Conservation (phyloP, 2,797 vertebrate genomes). For the Bovichtus diacanthus region DNA sequence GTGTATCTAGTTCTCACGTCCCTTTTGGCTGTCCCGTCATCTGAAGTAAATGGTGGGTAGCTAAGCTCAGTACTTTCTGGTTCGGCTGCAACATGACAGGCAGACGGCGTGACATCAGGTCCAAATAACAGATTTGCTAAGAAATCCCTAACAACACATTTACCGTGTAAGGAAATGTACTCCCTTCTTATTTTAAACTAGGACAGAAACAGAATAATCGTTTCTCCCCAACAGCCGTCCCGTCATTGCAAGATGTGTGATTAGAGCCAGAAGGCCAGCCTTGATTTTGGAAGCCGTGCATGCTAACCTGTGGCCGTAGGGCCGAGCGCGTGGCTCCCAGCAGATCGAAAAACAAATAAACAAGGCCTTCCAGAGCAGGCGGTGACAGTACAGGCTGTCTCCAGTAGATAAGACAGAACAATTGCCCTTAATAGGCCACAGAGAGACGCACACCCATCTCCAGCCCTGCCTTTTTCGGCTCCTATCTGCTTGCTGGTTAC, state of each 20-base stretch:
- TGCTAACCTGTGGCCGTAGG: conserved; percentile 80
- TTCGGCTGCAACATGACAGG: conserved; percentile 11
- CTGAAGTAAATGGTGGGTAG: neutral
- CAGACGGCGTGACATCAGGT: neutral
- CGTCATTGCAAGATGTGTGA: conserved; percentile 51
- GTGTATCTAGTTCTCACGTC: neutral
- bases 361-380: conserved; percentile 68
- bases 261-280: conserved; percentile 38
- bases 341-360: conserved; percentile 70
- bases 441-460: conserved; percentile 81
- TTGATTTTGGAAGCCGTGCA: conserved; percentile 65
- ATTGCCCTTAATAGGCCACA: conserved; percentile 88
- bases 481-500: conserved; percentile 78
- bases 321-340: conserved; percentile 50
- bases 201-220: conserved; percentile 35
- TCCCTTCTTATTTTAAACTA: conserved; percentile 12
- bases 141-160: conserved; percentile 7
- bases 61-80: neutral
- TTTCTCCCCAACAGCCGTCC: conserved; percentile 24
- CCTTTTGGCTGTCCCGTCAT: neutral
- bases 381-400: conserved; percentile 78
- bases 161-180: neutral
- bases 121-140: neutral
- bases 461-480: conserved; percentile 65
- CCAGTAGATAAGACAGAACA: conserved; percentile 89